Percentiles rank a stretch among this genome's conserved stretches.
phyloP scores from a whole-genome alignment of 1,140 invertebrate genomes.

The Pinna nobilis region DNA sequence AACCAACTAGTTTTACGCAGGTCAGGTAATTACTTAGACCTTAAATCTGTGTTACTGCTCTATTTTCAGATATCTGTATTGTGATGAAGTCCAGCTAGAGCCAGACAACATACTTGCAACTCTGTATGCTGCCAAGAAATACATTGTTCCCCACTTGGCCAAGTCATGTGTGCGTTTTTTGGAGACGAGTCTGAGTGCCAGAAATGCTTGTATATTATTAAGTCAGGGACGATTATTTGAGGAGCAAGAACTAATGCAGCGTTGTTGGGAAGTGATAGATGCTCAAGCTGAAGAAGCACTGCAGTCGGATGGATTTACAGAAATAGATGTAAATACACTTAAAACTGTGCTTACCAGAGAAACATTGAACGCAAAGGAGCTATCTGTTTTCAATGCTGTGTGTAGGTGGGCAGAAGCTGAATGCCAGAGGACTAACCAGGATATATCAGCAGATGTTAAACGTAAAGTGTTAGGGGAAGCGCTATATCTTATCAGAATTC shows the following conservation, averaged over 20 bases:
- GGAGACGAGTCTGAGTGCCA: constrained; percentile 85
- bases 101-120: constrained; percentile 91
- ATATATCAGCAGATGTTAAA: constrained; percentile 83
- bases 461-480: constrained; percentile 82
- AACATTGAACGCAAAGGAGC: constrained; percentile 86
- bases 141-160: constrained; percentile 87
- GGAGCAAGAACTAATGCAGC: constrained; percentile 85
- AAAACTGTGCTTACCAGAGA: constrained; percentile 88
- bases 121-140: constrained; percentile 91
- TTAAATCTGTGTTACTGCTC: too few relatives aligned
- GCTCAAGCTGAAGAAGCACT: constrained; percentile 88
- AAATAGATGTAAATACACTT: constrained; percentile 89
- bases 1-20: too few relatives aligned
- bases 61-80: constrained; percentile 90
- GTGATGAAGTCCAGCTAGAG: constrained; percentile 91
- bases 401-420: constrained; percentile 87
- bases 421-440: constrained; percentile 81
- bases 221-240: constrained; percentile 88
- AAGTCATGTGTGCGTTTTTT: constrained; percentile 89
- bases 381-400: constrained; percentile 84
- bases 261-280: constrained; percentile 93
- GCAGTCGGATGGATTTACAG: constrained; percentile 89
- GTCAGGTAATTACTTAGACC: too few relatives aligned
- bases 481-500: constrained; percentile 87
- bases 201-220: constrained; percentile 89